Base-by-base conservation (phyloP, 2,888 invertebrate species). In the Cartodere bifasciata region DNA sequence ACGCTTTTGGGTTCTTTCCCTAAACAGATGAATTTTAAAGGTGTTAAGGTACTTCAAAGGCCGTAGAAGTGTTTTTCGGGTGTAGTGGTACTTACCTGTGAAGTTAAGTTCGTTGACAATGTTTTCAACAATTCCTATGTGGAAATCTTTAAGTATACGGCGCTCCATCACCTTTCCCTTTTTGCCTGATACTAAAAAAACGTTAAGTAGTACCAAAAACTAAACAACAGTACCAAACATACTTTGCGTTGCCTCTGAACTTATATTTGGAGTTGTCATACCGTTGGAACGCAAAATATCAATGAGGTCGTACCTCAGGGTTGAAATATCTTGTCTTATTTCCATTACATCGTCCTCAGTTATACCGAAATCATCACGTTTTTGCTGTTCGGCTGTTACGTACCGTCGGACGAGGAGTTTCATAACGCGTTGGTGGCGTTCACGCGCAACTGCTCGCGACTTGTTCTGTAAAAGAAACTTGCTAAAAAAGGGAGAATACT, bases 331-430 rank as follows among this genome's bases (percentile, higher is more conserved):
- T 53, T 95, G 94, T 46, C 95, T 74, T 49, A 95, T 88, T 65
- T 97, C 97, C 74, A 92, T 92, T 40, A 97, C 86, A 58, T 97
- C 95, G 60, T 97, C 97, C 55, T 95, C 95, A 0, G 88, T 91
- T 13, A 95, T 85, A 5, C 88, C 87, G 37, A 79, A 84, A 31
- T 90, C 87, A 54, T 94, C 91, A 28, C 87, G 71, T 41, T 85
- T 87, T 24, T 83, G 64, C 56, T 88, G 88, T 55, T 87, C 87
- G 0, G 83, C 78, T 0, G 85, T 88, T 10, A 95, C 81, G 37
- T 55, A 60, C 5, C 95, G 72, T 31, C 90, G 74, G 13, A 95
- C 81, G 37, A 95, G 62, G 29, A 90, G 70, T 40, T 82, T 72
- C 80, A 94, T 90, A 4, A 94, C 83, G 16, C 73, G 72, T 60